phyloP scores from a whole-genome alignment of 2,797 vertebrate species.

The Valencia hispanica region DNA sequence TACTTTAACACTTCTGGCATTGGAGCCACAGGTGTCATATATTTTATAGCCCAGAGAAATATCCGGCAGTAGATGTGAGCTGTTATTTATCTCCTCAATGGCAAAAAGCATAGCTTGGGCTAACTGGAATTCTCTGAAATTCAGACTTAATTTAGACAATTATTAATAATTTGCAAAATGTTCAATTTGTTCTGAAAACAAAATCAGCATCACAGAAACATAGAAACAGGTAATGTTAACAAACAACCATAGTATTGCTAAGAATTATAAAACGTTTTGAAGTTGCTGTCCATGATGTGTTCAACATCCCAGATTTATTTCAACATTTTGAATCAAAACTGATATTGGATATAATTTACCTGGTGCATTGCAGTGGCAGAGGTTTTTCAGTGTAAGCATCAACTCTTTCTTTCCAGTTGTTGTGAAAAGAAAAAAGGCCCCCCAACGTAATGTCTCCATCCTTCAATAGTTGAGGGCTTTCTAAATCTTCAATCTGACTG shows the following conservation, averaged over 20 bases:
- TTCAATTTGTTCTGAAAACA: background rate
- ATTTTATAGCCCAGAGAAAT: conserved; percentile 2
- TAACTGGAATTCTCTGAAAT: conserved; percentile 73
- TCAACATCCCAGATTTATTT: background rate
- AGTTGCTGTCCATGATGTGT: background rate
- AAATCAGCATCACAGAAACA: background rate
- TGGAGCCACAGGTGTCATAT: conserved; percentile 5
- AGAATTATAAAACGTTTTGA: background rate
- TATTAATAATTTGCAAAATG: background rate
- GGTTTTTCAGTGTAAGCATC: conserved; percentile 58
- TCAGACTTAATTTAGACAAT: conserved; percentile 53
- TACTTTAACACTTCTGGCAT: conserved; percentile 3
- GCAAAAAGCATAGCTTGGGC: too few species aligned
- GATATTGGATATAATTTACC: conserved; percentile 30
- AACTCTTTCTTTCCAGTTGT: conserved; percentile 61
- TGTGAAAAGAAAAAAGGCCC: conserved; percentile 77
- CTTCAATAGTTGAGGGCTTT: conserved; percentile 69
- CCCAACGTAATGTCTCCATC: conserved; percentile 75
- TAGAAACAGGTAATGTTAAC: background rate
- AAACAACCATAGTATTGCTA: background rate
- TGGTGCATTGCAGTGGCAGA: conserved; percentile 58
- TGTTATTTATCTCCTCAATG: conserved; percentile 56
- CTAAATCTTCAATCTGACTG: conserved; percentile 51
- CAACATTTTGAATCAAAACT: background rate
- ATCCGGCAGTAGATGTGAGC: background rate